A percentile compares a stretch with the other conserved stretches of the same genome.
Conservation (phyloP, 2,113 vertebrate genomes). For the Crypturellus undulatus region DNA sequence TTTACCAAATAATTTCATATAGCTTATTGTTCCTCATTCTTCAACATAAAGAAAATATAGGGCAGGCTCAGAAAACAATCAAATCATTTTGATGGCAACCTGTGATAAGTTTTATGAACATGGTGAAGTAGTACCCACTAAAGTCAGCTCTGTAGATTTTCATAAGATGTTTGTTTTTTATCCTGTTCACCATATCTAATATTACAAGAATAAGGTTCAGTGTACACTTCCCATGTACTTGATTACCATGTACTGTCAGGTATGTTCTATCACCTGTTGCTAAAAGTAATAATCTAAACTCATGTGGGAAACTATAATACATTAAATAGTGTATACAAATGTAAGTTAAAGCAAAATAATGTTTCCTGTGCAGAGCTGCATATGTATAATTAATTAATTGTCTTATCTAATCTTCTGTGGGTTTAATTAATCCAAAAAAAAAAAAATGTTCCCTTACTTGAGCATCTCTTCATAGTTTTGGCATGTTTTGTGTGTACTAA, state of each 20-base stretch:
- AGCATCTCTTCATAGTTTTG: not conserved
- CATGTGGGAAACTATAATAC: not conserved
- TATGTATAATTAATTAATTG: not conserved
- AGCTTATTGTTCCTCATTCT: not conserved
- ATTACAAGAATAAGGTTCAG: not conserved
- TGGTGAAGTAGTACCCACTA: not conserved
- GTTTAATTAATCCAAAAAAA: constrained; percentile 22
- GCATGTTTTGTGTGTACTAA: not conserved
- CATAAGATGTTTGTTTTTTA: not conserved
- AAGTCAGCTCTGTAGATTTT: not conserved
- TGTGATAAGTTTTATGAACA: not conserved
- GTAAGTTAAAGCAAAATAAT: constrained; percentile 13
- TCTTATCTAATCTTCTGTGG: not conserved
- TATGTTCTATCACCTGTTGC: not conserved
- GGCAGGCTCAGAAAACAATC: not conserved
- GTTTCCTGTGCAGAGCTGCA: not conserved
- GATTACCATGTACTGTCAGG: not conserved
- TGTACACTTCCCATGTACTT: not conserved
- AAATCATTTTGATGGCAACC: not conserved
- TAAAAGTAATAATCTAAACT: not conserved
- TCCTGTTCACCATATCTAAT: not conserved
- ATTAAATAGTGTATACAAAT: not conserved
- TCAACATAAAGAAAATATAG: not conserved
- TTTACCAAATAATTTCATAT: not conserved
- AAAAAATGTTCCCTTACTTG: not conserved